Conservation (phyloP, 2,113 vertebrate species). For the Carlito syrichta region DNA sequence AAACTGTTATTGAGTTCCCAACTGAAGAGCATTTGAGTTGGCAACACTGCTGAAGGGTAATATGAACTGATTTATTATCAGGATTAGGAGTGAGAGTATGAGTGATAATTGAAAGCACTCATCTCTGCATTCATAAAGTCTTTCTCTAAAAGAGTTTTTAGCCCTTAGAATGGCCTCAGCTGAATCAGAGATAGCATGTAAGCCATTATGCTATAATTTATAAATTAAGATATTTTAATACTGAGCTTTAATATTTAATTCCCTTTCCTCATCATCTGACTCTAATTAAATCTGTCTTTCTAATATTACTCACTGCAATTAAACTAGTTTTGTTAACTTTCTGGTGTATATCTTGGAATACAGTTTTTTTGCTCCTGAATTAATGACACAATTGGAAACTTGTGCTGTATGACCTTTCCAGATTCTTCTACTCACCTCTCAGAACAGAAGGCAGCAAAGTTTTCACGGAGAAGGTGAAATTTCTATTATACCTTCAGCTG, state of each 20-base stretch:
- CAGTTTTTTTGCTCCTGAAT: constrained; percentile 60
- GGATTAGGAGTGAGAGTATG: neutral
- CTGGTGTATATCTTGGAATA: constrained; percentile 64
- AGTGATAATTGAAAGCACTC: neutral
- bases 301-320: constrained; percentile 48
- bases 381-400: constrained; percentile 51
- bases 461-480: constrained; percentile 65
- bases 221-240: constrained; percentile 25
- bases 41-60: neutral
- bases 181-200: neutral
- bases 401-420: constrained; percentile 18
- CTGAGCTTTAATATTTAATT: constrained; percentile 55
- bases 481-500: constrained; percentile 66
- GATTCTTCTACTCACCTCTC: constrained; percentile 59
- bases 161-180: neutral
- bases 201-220: neutral
- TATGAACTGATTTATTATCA: neutral
- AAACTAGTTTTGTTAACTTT: constrained; percentile 76
- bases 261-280: constrained; percentile 59
- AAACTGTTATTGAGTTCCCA: neutral
- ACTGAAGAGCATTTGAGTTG: neutral
- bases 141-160: neutral
- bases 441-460: constrained; percentile 24
- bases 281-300: constrained; percentile 72
- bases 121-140: neutral